Base-by-base conservation (phyloP, 2,888 invertebrate genomes). In the Cephus nigrinus region DNA sequence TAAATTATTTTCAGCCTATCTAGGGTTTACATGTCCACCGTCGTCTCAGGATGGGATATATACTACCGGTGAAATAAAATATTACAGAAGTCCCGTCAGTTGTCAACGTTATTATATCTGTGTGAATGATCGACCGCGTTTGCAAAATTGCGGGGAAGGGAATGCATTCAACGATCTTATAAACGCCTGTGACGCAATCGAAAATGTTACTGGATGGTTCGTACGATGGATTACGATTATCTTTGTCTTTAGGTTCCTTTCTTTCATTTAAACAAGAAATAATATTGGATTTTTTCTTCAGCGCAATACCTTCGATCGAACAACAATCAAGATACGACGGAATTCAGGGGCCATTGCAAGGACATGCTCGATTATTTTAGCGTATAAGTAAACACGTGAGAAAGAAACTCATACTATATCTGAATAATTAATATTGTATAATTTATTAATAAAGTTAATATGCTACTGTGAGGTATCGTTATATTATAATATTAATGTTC, bases 101-200 rank as follows among this genome's bases (percentile, higher is more conserved):
- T 97, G 97, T 89, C 95, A 96, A 86, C 94, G 94, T 82, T 97
- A 96, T 89, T 97, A 95, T 92, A 92, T 97, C 75, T 97, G 97
- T 89, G 93, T 97, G 12, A 92, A 92, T 74, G 94, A 94, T 30
- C 94, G 93, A 71, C 97, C 97, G 0, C 93, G 97, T 33, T 93
- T 96, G 40, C 94, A 95, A 81, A 94, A 94, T 80, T 98, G 98
- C 86, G 96, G 96, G 0, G 94, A 95, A 79, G 96, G 95, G 82
- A 93, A 94, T 33, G 97, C 96, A 3, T 98, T 96, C 91, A 97
- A 97, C 88, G 95, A 96, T 23, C 92, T 95, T 72, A 94, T 93
- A 1, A 94, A 94, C 75, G 92, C 94, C 40, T 98, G 97, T 87
- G 96, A 97, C 76, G 95, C 94, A 4, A 94, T 95, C 75, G 96